Evolutionary conservation across 2,113 vertebrate genomes (phyloP).

Genomic region (Lipophrys pholis): DNA sequence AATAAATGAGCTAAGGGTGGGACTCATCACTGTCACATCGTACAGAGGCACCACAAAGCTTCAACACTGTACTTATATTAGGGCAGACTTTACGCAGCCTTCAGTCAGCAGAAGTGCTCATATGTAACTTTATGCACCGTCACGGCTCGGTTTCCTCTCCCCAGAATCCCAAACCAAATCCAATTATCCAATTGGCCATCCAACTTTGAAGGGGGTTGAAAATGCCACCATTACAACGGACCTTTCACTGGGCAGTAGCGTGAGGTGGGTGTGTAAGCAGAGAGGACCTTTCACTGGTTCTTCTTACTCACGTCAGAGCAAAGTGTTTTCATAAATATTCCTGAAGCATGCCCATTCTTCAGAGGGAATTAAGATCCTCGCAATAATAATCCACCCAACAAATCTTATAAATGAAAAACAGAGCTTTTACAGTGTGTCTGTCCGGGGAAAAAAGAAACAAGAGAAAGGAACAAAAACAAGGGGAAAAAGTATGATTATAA

Average conservation of each 20-base stretch:
- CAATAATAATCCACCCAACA: constrained; percentile 52
- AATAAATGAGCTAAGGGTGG: constrained; percentile 40
- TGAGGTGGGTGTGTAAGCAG: constrained; percentile 61
- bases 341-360: constrained; percentile 61
- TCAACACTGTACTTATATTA: constrained; percentile 37
- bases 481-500: constrained; percentile 38
- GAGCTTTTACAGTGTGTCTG: constrained; percentile 33
- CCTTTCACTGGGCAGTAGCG: constrained; percentile 36
- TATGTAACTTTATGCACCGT: constrained; percentile 50
- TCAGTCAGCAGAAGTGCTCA: constrained; percentile 43
- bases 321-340: constrained; percentile 62
- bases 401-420: constrained; percentile 69
- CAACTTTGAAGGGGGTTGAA: constrained; percentile 46
- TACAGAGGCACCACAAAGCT: constrained; percentile 24
- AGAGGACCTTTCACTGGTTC: constrained; percentile 65
- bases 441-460: constrained; percentile 4
- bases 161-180: constrained; percentile 50
- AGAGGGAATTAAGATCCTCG: constrained; percentile 54
- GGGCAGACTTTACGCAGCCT: constrained; percentile 36
- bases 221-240: constrained; percentile 53
- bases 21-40: constrained; percentile 56
- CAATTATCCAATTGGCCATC: constrained; percentile 55
- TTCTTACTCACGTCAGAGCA: constrained; percentile 66
- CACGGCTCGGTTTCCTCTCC: constrained; percentile 48
- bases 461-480: constrained; percentile 55